A percentile compares a stretch with the other conserved stretches of the same genome.
Conservation (phyloP, 2,113 vertebrate species). For the Charina bottae region DNA sequence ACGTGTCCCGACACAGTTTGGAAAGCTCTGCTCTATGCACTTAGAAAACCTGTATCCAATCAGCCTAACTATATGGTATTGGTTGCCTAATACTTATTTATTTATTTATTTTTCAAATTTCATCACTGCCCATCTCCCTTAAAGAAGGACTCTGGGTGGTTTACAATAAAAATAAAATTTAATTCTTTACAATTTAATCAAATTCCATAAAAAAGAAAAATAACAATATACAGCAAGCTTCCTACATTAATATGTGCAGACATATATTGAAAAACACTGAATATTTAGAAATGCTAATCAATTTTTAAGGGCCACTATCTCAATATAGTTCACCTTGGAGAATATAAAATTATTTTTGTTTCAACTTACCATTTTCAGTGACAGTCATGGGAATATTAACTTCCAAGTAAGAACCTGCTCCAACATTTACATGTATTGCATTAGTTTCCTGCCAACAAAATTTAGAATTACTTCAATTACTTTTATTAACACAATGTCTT, state of each 20-base stretch:
- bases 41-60: background rate
- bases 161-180: no score
- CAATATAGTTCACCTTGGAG: background rate
- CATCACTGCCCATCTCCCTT: no score
- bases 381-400: conserved; percentile 98
- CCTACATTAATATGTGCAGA: background rate
- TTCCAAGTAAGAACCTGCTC: conserved; percentile 98
- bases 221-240: background rate
- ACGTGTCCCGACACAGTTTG: no score
- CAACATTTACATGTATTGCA: conserved; percentile 98
- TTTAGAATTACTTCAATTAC: background rate
- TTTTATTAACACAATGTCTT: background rate
- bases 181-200: background rate
- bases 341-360: background rate
- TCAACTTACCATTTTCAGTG: conserved; percentile 85
- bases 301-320: background rate
- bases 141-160: no score
- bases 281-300: background rate
- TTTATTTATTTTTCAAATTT: no score
- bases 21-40: no score
- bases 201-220: background rate
- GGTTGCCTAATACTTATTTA: background rate
- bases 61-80: background rate
- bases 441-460: conserved; percentile 89
- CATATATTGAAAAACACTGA: background rate